phyloP scores from a whole-genome alignment of 92 coral and sea anemone species.

The Epizoanthus scotinus region DNA sequence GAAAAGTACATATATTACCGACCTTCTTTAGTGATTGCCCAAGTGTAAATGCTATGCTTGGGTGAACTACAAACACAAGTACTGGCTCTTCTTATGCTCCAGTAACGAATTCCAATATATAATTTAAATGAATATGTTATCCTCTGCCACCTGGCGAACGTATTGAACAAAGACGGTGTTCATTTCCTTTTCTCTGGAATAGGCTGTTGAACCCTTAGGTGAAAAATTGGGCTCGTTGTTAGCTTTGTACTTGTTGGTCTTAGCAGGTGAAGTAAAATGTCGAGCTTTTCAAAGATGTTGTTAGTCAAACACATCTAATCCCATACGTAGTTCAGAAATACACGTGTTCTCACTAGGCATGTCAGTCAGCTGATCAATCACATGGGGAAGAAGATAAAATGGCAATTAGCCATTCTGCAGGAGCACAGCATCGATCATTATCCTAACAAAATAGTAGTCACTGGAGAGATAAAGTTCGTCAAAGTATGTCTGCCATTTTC shows the following conservation, averaged over 20 bases:
- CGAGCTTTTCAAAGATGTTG: conserved; percentile 37
- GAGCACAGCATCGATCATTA: conserved; percentile 55
- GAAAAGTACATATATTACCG: not conserved
- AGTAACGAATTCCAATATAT: conserved; percentile 57
- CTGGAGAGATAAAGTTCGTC: conserved; percentile 43
- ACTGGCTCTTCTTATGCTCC: conserved; percentile 77
- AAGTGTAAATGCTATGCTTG: conserved; percentile 46
- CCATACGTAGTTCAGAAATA: conserved; percentile 49
- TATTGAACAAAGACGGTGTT: conserved; percentile 69
- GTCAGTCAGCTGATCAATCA: conserved; percentile 41
- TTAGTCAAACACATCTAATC: conserved; percentile 60
- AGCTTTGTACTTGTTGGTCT: conserved; percentile 46
- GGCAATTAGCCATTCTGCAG: conserved; percentile 61
- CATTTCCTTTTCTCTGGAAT: conserved; percentile 50
- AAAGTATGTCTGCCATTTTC: conserved; percentile 55
- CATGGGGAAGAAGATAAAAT: conserved; percentile 47
- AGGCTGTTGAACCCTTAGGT: conserved; percentile 61
- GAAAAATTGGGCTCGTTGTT: conserved; percentile 58
- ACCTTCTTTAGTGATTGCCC: conserved; percentile 23
- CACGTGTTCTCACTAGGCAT: conserved; percentile 27
- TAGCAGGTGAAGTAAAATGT: conserved; percentile 57
- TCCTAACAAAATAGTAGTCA: conserved; percentile 52
- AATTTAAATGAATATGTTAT: conserved; percentile 48
- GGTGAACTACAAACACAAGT: conserved; percentile 61
- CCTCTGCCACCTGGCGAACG: conserved; percentile 66